Conservation (phyloP, 2,113 vertebrate genomes). For the Oncorhynchus masou region DNA sequence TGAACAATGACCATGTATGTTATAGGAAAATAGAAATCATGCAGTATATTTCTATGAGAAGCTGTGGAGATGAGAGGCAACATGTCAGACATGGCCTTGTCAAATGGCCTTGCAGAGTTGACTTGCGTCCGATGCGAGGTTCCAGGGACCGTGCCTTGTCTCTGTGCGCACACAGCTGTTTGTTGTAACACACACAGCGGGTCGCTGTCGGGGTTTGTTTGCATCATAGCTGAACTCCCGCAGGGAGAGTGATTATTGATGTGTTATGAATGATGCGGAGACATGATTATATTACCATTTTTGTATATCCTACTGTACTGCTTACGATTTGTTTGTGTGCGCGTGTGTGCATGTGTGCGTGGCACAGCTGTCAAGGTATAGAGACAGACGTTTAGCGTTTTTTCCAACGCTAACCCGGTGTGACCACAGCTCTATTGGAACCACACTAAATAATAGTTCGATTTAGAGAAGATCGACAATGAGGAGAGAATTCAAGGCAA, state of each 20-base stretch:
- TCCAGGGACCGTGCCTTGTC: neutral
- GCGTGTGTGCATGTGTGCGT: neutral
- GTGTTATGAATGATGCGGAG: neutral
- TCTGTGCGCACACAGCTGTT: neutral
- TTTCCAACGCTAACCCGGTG: neutral
- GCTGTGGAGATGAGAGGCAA: neutral
- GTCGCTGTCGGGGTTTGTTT: neutral
- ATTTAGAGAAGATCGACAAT: neutral
- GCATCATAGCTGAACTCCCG: neutral
- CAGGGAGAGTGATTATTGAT: neutral
- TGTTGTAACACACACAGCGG: neutral
- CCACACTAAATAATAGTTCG: neutral
- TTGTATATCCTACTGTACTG: neutral
- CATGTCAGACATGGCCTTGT: neutral
- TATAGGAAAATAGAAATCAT: neutral
- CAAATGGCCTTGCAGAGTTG: neutral
- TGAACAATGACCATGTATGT: neutral
- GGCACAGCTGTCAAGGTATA: neutral
- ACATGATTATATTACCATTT: neutral
- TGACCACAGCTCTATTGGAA: neutral
- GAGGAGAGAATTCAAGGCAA: neutral
- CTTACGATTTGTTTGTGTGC: neutral
- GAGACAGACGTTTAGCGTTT: neutral
- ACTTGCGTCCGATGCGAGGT: neutral
- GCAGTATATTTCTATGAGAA: neutral